Evolutionary conservation across 92 coral and sea anemone species (phyloP).

Genomic region (Porites cylindrica): DNA sequence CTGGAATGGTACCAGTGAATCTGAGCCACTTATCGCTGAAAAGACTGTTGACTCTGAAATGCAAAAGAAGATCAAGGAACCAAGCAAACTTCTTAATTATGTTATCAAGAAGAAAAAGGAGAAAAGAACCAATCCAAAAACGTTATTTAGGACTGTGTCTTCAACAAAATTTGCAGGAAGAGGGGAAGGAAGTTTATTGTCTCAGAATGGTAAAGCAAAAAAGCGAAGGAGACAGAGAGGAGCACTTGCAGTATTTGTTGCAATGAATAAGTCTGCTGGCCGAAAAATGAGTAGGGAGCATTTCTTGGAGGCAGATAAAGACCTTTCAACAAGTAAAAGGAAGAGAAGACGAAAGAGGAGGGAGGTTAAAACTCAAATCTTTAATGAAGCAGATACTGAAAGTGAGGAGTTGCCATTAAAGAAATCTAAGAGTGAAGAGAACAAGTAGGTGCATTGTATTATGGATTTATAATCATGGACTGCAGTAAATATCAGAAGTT

Average conservation of each 20-base stretch:
- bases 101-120: slow-evolving; percentile 51
- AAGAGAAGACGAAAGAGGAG: slow-evolving; percentile 48
- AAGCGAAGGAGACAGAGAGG: slow-evolving; percentile 38
- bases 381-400: not conserved
- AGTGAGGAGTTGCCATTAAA: slow-evolving; percentile 44
- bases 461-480: too few relatives aligned
- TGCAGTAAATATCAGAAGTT: too few relatives aligned
- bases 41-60: not conserved
- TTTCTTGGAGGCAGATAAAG: slow-evolving; percentile 19
- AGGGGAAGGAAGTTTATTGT: not conserved
- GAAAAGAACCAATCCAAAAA: slow-evolving; percentile 16
- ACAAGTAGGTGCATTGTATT: slow-evolving; percentile 17
- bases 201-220: slow-evolving; percentile 3
- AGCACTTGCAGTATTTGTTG: slow-evolving; percentile 49
- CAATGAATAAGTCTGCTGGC: slow-evolving; percentile 52
- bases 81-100: slow-evolving; percentile 38
- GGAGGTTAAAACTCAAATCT: not conserved
- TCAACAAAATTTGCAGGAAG: slow-evolving; percentile 4
- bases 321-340: slow-evolving; percentile 16
- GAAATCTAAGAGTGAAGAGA: slow-evolving; percentile 49
- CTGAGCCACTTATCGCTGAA: not conserved
- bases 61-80: slow-evolving; percentile 43
- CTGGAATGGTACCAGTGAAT: not conserved
- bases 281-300: slow-evolving; percentile 16
- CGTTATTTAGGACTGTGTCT: slow-evolving; percentile 17